Percentiles rank a stretch among this genome's conserved stretches.
These are phyloP conservation scores for Platygyra sinensis DNA, from an alignment of 64 coral and sea anemone species.

Conservation along the genomic window DNA sequence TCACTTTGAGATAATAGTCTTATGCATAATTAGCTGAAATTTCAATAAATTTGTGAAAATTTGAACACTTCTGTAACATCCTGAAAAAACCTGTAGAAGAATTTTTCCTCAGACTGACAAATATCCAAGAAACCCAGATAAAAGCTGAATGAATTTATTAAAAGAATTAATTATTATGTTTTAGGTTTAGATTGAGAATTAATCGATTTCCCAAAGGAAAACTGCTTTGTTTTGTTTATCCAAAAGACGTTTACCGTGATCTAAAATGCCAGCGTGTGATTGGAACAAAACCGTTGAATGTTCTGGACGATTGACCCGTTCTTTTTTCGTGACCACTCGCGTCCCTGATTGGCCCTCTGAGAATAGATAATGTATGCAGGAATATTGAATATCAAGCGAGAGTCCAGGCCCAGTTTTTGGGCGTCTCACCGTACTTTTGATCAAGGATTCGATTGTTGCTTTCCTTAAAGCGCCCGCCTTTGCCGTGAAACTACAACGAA, in stretches of 20 bases:
- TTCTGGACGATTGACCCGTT: conserved; percentile 28
- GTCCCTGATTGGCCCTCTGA: conserved; percentile 15
- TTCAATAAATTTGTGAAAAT: no score
- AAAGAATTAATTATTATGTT: no score
- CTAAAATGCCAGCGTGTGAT: background rate
- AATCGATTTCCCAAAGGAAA: background rate
- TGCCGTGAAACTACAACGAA: background rate
- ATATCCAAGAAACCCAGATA: no score
- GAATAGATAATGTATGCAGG: conserved; percentile 13
- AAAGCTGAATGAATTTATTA: no score
- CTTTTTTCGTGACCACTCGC: background rate
- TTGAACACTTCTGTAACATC: no score
- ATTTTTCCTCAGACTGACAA: no score
- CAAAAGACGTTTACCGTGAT: background rate
- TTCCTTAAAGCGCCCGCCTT: background rate
- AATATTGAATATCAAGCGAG: conserved; percentile 53
- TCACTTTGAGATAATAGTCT: no score
- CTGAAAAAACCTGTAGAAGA: no score
- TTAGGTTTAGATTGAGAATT: no score
- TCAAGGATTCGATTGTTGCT: conserved; percentile 4
- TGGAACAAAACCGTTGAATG: conserved; percentile 1
- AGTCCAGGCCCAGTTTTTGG: conserved; percentile 41
- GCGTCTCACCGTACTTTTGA: conserved; percentile 42
- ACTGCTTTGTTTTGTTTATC: background rate
- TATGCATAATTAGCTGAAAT: no score